These are phyloP conservation scores for Drosophila paramelanica DNA, from an alignment of 2,888 invertebrate species.

Conservation along the genomic window DNA sequence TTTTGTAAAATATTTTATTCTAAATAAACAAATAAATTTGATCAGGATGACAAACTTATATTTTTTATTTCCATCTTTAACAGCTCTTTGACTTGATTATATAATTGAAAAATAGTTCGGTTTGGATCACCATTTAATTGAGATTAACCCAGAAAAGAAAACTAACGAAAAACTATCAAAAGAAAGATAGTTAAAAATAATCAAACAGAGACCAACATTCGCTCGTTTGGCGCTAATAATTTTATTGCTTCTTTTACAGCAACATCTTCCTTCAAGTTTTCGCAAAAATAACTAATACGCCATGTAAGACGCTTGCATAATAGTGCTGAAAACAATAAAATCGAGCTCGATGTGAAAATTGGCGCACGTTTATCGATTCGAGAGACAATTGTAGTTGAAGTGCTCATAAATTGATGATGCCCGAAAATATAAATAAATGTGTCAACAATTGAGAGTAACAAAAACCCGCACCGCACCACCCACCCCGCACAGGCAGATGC, in stretches of 20 bases:
- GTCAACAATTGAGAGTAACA: constrained; percentile 57
- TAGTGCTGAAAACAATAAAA: constrained; percentile 15
- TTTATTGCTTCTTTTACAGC: not conserved
- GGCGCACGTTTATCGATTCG: constrained; percentile 54
- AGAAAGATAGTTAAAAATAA: not conserved
- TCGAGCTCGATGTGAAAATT: constrained; percentile 51
- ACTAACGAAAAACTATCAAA: constrained; percentile 6
- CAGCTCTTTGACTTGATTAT: not conserved
- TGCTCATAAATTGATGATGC: constrained; percentile 62
- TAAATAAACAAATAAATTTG: no score
- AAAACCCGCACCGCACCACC: constrained; percentile 4
- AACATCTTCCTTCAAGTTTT: constrained; percentile 3
- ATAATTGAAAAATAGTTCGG: not conserved
- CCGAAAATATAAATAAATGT: constrained; percentile 60
- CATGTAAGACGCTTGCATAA: constrained; percentile 20
- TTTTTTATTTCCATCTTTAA: no score
- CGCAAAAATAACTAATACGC: constrained; percentile 15
- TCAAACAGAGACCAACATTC: not conserved
- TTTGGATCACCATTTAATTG: not conserved
- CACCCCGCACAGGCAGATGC: constrained; percentile 11
- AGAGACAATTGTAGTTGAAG: constrained; percentile 46
- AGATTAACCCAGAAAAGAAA: constrained; percentile 26
- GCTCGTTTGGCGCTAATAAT: not conserved
- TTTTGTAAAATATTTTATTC: no score
- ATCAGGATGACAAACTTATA: no score